Evolutionary conservation across 2,113 vertebrate genomes (phyloP).

Genomic region (Pachypanchax playfairii): DNA sequence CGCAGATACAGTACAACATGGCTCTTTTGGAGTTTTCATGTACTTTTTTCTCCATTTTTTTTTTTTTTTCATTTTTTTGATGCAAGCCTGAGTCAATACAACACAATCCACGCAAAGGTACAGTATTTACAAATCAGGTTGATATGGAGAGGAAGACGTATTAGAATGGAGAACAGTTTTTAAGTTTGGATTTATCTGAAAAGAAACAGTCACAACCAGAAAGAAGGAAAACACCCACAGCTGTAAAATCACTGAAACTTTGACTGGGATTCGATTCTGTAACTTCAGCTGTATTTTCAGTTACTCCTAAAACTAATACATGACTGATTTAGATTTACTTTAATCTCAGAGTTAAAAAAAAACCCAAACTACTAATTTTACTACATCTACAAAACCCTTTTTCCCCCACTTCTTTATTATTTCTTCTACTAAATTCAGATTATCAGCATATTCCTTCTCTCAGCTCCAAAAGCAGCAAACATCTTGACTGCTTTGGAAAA

Average conservation of each 20-base stretch:
- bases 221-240: slow-evolving; percentile 43
- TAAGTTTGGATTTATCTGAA: slow-evolving; percentile 52
- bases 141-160: slow-evolving; percentile 74
- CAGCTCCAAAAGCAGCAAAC: too few relatives aligned
- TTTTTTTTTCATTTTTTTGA: slow-evolving; percentile 31
- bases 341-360: too few relatives aligned
- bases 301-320: too few relatives aligned
- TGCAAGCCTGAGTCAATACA: slow-evolving; percentile 78
- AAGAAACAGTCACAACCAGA: slow-evolving; percentile 70
- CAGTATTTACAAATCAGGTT: slow-evolving; percentile 73
- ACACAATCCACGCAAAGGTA: slow-evolving; percentile 76
- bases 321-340: too few relatives aligned
- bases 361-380: neutral
- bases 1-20: slow-evolving; percentile 68
- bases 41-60: slow-evolving; percentile 24
- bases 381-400: too few relatives aligned
- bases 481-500: slow-evolving; percentile 14
- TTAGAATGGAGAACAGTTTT: slow-evolving; percentile 59
- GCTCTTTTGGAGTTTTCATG: slow-evolving; percentile 56
- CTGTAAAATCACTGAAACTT: slow-evolving; percentile 25
- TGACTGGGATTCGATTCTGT: neutral
- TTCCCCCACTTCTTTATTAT: too few relatives aligned
- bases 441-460: too few relatives aligned
- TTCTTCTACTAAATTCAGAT: too few relatives aligned
- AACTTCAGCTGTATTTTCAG: too few relatives aligned